phyloP scores from a whole-genome alignment of 2,113 vertebrate genomes.

The Colistium nudipinnis region DNA sequence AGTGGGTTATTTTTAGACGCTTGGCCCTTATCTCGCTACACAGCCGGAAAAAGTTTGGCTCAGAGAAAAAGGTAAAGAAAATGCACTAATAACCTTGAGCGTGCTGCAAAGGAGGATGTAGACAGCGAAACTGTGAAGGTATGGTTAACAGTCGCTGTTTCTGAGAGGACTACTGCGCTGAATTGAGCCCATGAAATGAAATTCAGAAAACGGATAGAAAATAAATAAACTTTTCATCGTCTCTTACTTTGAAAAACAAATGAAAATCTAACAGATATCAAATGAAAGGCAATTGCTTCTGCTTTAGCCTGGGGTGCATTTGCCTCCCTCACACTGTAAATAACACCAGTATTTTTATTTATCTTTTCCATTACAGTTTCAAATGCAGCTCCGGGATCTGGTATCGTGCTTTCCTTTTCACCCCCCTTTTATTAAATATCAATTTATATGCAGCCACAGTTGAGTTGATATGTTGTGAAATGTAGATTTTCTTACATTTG shows the following conservation, averaged over 20 bases:
- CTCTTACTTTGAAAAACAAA: background rate
- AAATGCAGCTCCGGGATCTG: conserved; percentile 42
- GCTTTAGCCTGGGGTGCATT: background rate
- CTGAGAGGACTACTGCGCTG: conserved; percentile 25
- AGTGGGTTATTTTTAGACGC: conserved; percentile 68
- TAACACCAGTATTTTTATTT: conserved; percentile 52
- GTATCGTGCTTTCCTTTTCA: conserved; percentile 35
- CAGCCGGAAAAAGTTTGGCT: conserved; percentile 63
- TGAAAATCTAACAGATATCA: background rate
- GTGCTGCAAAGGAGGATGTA: conserved; percentile 39
- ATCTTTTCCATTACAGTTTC: conserved; percentile 54
- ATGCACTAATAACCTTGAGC: conserved; percentile 57
- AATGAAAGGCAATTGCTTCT: conserved; percentile 4
- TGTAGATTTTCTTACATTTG: conserved; percentile 24
- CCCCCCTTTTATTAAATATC: conserved; percentile 45
- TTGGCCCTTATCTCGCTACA: conserved; percentile 68
- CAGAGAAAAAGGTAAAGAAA: conserved; percentile 64
- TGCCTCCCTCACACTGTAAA: conserved; percentile 47
- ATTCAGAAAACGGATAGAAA: background rate
- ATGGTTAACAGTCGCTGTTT: background rate
- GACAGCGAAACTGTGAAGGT: conserved; percentile 1
- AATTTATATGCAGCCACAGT: conserved; percentile 65
- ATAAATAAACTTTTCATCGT: background rate
- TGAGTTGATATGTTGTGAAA: conserved; percentile 32
- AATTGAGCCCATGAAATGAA: conserved; percentile 25